These are phyloP conservation scores for Acanthoscelides obtectus DNA, from an alignment of 2,888 invertebrate genomes.

Conservation along the genomic window DNA sequence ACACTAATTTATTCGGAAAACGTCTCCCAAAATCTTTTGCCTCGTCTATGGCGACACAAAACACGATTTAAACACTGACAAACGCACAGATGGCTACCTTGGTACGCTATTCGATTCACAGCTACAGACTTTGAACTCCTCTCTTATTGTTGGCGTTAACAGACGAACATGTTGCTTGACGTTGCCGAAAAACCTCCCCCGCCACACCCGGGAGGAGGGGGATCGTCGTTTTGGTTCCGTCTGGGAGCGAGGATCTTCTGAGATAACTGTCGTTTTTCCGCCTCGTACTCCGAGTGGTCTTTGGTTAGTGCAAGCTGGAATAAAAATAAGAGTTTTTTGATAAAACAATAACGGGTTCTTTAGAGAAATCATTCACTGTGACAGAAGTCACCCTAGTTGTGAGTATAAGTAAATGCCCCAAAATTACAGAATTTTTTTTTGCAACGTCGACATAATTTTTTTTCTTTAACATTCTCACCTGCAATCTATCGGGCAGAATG, in stretches of 20 bases:
- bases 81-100: not conserved
- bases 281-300: conserved; percentile 38
- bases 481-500: conserved; percentile 35
- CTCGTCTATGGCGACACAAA: too few species aligned
- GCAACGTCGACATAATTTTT: too few species aligned
- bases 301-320: conserved; percentile 37
- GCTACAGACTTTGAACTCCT: not conserved
- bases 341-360: too few species aligned
- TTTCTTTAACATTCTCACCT: conserved; percentile 23
- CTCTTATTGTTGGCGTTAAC: conserved; percentile 26
- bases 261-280: conserved; percentile 32
- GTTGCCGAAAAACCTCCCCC: conserved; percentile 42
- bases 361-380: too few species aligned
- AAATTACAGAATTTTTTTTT: too few species aligned
- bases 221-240: conserved; percentile 49
- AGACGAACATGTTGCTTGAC: conserved; percentile 43
- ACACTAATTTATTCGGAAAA: too few species aligned
- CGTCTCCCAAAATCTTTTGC: too few species aligned
- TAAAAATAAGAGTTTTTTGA: not conserved
- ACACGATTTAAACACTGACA: too few species aligned
- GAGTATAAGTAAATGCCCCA: too few species aligned
- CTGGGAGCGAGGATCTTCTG: conserved; percentile 30
- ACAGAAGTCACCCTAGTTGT: too few species aligned
- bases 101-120: not conserved
- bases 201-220: conserved; percentile 53